These are phyloP conservation scores for Drosophila pallidifrons DNA, from an alignment of 1,140 invertebrate species.

Conservation along the genomic window DNA sequence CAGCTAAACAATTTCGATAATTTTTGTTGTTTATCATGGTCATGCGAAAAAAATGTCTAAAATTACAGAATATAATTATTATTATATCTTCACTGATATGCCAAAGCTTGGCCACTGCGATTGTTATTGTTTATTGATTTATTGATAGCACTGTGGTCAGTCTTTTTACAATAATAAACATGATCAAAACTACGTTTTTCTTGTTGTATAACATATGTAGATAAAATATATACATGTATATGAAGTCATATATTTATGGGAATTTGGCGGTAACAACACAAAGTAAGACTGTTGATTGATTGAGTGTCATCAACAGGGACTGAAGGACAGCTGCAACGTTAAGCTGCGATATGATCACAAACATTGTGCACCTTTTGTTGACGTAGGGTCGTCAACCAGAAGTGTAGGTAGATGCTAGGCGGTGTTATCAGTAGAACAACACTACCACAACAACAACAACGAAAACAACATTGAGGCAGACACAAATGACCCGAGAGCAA, in stretches of 20 bases:
- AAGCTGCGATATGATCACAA: neutral
- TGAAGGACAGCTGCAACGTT: neutral
- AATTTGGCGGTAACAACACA: constrained; percentile 16
- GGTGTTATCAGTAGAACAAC: constrained; percentile 23
- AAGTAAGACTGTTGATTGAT: constrained; percentile 3
- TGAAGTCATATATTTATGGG: neutral
- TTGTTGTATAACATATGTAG: constrained; percentile 14
- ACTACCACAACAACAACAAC: constrained; percentile 24
- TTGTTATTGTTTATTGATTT: constrained; percentile 31
- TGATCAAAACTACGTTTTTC: constrained; percentile 3
- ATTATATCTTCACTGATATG: constrained; percentile 19
- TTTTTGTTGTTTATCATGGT: constrained; percentile 6
- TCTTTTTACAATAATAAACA: constrained; percentile 23
- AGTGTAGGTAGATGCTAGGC: constrained; percentile 1
- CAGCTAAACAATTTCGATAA: constrained; percentile 3
- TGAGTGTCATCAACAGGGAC: neutral
- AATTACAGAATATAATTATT: constrained; percentile 15
- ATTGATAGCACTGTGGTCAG: constrained; percentile 30
- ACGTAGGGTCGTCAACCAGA: neutral
- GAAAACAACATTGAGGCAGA: constrained; percentile 7
- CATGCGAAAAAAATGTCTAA: constrained; percentile 11
- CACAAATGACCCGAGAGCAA: constrained; percentile 26
- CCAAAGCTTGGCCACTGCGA: neutral
- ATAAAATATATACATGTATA: constrained; percentile 3
- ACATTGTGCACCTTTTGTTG: neutral